These are phyloP conservation scores for Drosophila watanabei DNA, from an alignment of 1,140 invertebrate species.

Conservation along the genomic window DNA sequence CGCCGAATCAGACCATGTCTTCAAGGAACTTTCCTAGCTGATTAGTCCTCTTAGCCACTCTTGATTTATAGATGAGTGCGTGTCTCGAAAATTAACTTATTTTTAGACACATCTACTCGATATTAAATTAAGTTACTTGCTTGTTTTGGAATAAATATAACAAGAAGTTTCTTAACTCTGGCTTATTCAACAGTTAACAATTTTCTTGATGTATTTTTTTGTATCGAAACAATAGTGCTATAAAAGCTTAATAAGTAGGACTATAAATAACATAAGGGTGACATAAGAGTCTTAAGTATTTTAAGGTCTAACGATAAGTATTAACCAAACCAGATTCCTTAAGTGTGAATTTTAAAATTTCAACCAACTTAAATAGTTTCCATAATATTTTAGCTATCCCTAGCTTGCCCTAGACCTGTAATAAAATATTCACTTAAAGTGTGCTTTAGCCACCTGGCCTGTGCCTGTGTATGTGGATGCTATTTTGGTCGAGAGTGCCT, in stretches of 20 bases:
- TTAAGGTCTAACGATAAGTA: not conserved
- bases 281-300: not conserved
- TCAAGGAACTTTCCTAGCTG: not conserved
- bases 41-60: not conserved
- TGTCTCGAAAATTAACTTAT: not conserved
- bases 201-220: not conserved
- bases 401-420: not conserved
- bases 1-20: not conserved
- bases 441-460: slow-evolving; percentile 4
- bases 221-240: not conserved
- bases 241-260: not conserved
- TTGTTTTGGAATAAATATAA: not conserved
- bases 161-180: not conserved
- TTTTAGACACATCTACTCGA: not conserved
- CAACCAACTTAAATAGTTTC: not conserved
- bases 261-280: not conserved
- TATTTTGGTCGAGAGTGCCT: slow-evolving; percentile 22
- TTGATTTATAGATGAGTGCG: slow-evolving; percentile 13
- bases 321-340: not conserved
- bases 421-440: slow-evolving; percentile 20
- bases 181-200: not conserved
- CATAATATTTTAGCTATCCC: not conserved
- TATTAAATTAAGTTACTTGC: not conserved
- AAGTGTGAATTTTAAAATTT: slow-evolving; percentile 8
- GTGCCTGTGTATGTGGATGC: not conserved